Base-by-base conservation (phyloP, 2,113 vertebrate species). In the Syngnathoides biaculeatus region DNA sequence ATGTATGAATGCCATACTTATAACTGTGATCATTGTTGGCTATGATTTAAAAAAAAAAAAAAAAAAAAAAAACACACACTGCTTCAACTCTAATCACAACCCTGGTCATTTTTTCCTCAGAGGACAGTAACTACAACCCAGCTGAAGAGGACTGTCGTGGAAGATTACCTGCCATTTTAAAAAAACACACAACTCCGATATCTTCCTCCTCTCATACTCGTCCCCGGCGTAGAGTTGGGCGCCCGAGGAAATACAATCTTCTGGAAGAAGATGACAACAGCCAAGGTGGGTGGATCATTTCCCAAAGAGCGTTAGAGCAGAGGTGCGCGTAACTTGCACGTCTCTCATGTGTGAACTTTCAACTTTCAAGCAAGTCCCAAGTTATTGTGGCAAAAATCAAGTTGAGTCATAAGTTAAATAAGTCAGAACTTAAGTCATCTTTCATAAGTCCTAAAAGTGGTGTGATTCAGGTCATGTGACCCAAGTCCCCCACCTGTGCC, bases 91-190 rank as follows among this genome's bases (percentile, higher is more conserved):
- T 8, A 26, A 57, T 57, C 26, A 15, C 26, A 57, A 30, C 26
- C 15, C 7, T 52, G 27, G 14, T 53, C 19, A 14, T 22, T 10
- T 12, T 43, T 42, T 17, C 24, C 38, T 53, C 87, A 98, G 97
- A 91, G 78, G 97, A 99, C 77, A 98, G 96, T 11, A 96, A 98
- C 84, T 99, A 98, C 74, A 97, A 95, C 74, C 97, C 97, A 38
- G 92, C 91, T 0, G 94, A 96, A 61, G 94, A 96, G 0, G 94
- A 95, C 9, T 80, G 87, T 30, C 90, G 92, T 4, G 88, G 86
- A 55, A 92, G 92, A 12, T 90, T 90, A 71, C 85, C 93, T 38
- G 87, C 84, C 35, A 73, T 84, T 22, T 69, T 83, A 39, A 92
- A 88, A 35, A 89, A 79, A 0, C 71, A 91, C 5, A 75, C 93